These are phyloP conservation scores for Scatophagus argus DNA, from an alignment of 2,113 vertebrate genomes.

Conservation along the genomic window DNA sequence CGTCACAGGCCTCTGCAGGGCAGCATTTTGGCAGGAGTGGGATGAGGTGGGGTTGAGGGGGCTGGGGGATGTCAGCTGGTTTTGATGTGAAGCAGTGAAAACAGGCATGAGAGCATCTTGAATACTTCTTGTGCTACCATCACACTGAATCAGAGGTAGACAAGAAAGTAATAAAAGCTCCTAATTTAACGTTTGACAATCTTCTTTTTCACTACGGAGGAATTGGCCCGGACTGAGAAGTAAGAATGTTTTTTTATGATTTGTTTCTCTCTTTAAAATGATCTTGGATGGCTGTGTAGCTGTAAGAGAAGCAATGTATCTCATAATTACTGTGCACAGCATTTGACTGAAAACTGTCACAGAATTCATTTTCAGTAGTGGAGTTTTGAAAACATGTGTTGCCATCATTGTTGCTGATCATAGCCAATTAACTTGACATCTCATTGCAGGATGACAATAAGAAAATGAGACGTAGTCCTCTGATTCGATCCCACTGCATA, in stretches of 20 bases:
- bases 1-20: slow-evolving; percentile 42
- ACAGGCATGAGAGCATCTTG: slow-evolving; percentile 71
- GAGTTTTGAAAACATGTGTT: not conserved
- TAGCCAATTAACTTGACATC: not conserved
- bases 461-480: not conserved
- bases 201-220: slow-evolving; percentile 27
- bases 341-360: no score
- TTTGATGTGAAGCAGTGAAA: slow-evolving; percentile 83
- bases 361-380: no score
- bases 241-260: slow-evolving; percentile 54
- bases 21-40: slow-evolving; percentile 25
- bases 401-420: not conserved
- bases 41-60: slow-evolving; percentile 35
- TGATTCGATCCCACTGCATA: not conserved
- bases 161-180: not conserved
- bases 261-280: slow-evolving; percentile 19
- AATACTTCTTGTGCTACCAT: slow-evolving; percentile 47
- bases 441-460: not conserved
- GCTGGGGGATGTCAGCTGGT: slow-evolving; percentile 81
- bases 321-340: not conserved
- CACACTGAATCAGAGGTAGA: slow-evolving; percentile 46
- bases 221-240: slow-evolving; percentile 40
- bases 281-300: not conserved
- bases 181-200: not conserved
- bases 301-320: not conserved